These are phyloP conservation scores for Siniperca chuatsi DNA, from an alignment of 2,113 vertebrate species.

Conservation along the genomic window DNA sequence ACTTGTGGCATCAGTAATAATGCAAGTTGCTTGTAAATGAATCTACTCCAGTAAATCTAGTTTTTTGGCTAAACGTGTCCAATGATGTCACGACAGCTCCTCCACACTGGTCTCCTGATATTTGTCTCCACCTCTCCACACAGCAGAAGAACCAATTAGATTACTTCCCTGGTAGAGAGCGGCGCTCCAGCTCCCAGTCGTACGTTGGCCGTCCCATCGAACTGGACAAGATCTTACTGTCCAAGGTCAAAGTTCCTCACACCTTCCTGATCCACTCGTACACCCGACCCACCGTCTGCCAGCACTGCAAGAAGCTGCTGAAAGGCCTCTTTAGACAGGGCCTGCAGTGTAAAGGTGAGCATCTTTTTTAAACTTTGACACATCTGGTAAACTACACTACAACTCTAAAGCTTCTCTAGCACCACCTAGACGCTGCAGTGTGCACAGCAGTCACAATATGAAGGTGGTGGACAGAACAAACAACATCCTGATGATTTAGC, in stretches of 20 bases:
- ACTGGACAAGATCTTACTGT: conserved; percentile 94
- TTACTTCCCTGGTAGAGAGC: conserved; percentile 89
- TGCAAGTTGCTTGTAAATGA: neutral
- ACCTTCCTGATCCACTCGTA: conserved; percentile 98
- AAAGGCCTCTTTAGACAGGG: conserved; percentile 92
- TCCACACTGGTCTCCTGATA: neutral
- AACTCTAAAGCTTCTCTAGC: neutral
- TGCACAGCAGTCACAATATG: too few species aligned
- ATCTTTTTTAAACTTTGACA: neutral
- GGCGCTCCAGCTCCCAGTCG: conserved; percentile 94
- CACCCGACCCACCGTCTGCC: conserved; percentile 95
- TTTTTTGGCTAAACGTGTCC: neutral
- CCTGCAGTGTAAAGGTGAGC: conserved; percentile 90
- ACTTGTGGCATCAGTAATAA: neutral
- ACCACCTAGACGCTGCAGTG: too few species aligned
- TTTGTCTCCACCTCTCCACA: neutral
- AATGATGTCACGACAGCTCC: neutral
- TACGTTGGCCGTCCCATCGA: conserved; percentile 95
- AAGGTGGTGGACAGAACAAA: too few species aligned
- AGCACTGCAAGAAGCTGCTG: conserved; percentile 97
- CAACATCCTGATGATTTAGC: too few species aligned
- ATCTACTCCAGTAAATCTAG: neutral
- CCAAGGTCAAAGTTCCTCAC: conserved; percentile 98
- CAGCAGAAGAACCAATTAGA: conserved; percentile 92
- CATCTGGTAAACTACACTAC: neutral